Percentiles rank a stretch among this genome's conserved stretches.
phyloP scores from a whole-genome alignment of 2,888 invertebrate genomes.

The Boloria selene region DNA sequence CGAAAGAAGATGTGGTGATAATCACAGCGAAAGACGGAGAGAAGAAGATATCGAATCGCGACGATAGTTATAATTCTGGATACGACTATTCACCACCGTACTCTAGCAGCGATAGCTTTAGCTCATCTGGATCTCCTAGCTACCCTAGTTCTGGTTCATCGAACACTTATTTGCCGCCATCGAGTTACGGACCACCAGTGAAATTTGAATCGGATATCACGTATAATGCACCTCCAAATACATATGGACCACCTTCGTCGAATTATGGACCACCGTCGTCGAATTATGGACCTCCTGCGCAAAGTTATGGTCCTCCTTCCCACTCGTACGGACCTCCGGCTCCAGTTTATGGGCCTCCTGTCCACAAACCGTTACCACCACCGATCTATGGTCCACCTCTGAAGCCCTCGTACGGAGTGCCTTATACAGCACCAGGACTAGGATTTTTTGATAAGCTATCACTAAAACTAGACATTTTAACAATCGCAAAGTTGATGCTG shows the following conservation, averaged over 20 bases:
- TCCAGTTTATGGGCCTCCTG: slow-evolving; percentile 64
- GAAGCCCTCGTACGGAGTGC: slow-evolving; percentile 77
- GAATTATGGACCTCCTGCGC: slow-evolving; percentile 72
- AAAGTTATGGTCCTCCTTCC: slow-evolving; percentile 66
- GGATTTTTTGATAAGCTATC: slow-evolving; percentile 86
- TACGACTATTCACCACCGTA: slow-evolving; percentile 73
- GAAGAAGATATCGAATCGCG: slow-evolving; percentile 73
- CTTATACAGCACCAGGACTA: slow-evolving; percentile 78
- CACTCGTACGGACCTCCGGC: slow-evolving; percentile 72
- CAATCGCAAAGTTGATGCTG: slow-evolving; percentile 87
- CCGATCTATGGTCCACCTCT: slow-evolving; percentile 71
- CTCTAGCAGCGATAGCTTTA: slow-evolving; percentile 60
- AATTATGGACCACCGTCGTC: slow-evolving; percentile 63
- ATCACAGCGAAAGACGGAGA: slow-evolving; percentile 76
- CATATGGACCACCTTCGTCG: slow-evolving; percentile 62
- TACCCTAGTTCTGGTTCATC: slow-evolving; percentile 56
- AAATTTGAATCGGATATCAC: slow-evolving; percentile 62
- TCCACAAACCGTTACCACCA: slow-evolving; percentile 55
- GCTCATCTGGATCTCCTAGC: slow-evolving; percentile 57
- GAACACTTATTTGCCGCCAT: slow-evolving; percentile 55
- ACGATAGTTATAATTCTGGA: slow-evolving; percentile 69
- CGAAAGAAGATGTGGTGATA: slow-evolving; percentile 71
- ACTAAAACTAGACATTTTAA: slow-evolving; percentile 86
- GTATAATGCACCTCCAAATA: slow-evolving; percentile 63
- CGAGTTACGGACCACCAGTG: slow-evolving; percentile 59